These are phyloP conservation scores for Tragelaphus eurycerus DNA, from an alignment of 2,797 vertebrate genomes.

Conservation along the genomic window DNA sequence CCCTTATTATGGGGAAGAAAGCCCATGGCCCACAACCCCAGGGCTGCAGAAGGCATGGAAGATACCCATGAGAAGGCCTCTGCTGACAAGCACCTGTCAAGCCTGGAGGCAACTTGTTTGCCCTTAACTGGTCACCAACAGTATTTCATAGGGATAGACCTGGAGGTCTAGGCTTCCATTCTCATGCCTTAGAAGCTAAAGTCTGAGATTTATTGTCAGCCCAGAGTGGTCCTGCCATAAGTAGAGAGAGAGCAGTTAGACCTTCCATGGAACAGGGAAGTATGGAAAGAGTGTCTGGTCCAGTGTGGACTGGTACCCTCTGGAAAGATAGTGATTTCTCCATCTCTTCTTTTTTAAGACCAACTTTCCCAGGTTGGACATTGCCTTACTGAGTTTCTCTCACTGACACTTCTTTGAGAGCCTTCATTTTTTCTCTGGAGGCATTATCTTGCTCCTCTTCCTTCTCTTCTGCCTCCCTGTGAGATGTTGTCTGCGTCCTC, in stretches of 20 bases:
- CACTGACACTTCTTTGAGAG: constrained; percentile 84
- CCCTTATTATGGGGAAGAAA: background rate
- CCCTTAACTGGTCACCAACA: constrained; percentile 91
- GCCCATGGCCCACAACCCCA: background rate
- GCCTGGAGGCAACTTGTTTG: constrained; percentile 80
- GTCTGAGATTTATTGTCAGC: constrained; percentile 93
- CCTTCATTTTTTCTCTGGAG: constrained; percentile 85
- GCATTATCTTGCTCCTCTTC: constrained; percentile 85
- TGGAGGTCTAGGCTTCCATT: constrained; percentile 83
- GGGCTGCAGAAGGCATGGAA: constrained; percentile 81
- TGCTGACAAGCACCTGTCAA: constrained; percentile 87
- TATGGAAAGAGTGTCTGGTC: constrained; percentile 88
- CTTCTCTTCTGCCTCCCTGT: constrained; percentile 84
- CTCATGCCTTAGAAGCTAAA: constrained; percentile 87
- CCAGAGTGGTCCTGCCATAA: constrained; percentile 86
- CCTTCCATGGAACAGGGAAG: constrained; percentile 77
- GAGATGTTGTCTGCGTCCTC: constrained; percentile 84
- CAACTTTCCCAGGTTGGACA: constrained; percentile 93
- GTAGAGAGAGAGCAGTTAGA: constrained; percentile 88
- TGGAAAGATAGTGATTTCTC: constrained; percentile 86
- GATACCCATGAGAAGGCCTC: constrained; percentile 90
- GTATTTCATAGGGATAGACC: constrained; percentile 90
- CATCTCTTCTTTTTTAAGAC: constrained; percentile 94
- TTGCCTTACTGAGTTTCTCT: constrained; percentile 92
- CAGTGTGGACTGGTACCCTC: constrained; percentile 91